Conservation (phyloP, 2,888 invertebrate genomes). For the Rutpela maculata region DNA sequence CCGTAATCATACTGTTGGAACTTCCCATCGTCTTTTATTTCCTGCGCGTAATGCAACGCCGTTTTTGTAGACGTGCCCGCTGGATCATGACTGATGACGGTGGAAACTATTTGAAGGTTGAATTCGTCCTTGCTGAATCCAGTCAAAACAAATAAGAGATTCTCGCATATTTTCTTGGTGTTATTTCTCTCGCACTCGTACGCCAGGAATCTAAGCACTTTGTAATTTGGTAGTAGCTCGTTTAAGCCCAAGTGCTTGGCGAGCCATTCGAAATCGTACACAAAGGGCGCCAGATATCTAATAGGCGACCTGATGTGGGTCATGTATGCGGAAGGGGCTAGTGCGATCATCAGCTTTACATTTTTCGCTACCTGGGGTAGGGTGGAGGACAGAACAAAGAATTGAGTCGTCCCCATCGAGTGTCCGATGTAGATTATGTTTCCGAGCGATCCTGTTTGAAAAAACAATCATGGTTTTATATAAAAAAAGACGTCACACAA, state of each 20-base stretch:
- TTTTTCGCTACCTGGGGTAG: constrained; percentile 80
- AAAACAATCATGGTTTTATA: neutral
- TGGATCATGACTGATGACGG: constrained; percentile 82
- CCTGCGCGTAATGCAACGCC: constrained; percentile 79
- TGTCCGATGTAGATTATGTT: constrained; percentile 88
- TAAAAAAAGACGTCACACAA: too few species aligned
- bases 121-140: constrained; percentile 84
- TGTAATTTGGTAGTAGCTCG: constrained; percentile 83
- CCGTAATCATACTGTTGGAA: constrained; percentile 86
- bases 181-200: constrained; percentile 79
- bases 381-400: constrained; percentile 82
- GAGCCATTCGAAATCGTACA: constrained; percentile 78
- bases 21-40: constrained; percentile 63
- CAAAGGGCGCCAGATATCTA: constrained; percentile 80
- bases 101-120: constrained; percentile 78
- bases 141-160: constrained; percentile 82
- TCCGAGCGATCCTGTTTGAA: constrained; percentile 62
- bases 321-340: constrained; percentile 84
- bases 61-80: constrained; percentile 86
- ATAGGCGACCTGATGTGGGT: constrained; percentile 81
- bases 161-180: constrained; percentile 81
- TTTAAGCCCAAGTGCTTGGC: constrained; percentile 80
- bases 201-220: constrained; percentile 78
- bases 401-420: constrained; percentile 90
- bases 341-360: constrained; percentile 80